A percentile compares a stretch with the other conserved stretches of the same genome.
Conservation (phyloP, 2,113 vertebrate species). For the Pogona vitticeps region DNA sequence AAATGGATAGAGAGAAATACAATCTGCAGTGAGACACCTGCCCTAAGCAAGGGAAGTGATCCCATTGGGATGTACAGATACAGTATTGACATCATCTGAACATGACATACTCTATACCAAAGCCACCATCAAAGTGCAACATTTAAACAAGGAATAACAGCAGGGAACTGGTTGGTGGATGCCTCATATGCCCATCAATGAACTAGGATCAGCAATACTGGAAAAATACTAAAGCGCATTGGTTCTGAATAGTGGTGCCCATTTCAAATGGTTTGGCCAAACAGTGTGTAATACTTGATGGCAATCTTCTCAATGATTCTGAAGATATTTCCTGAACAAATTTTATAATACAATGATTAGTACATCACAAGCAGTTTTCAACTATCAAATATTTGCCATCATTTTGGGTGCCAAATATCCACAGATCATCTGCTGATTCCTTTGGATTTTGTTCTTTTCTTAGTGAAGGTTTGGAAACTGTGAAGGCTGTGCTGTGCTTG, state of each 20-base stretch:
- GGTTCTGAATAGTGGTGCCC: background rate
- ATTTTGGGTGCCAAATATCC: background rate
- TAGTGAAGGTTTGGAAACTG: background rate
- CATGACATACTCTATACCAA: too few species aligned
- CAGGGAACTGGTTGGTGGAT: too few species aligned
- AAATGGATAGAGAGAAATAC: too few species aligned
- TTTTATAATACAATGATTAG: background rate
- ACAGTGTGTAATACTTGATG: background rate
- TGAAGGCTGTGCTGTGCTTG: background rate
- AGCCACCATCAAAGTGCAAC: too few species aligned
- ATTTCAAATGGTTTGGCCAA: background rate
- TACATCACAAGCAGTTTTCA: background rate
- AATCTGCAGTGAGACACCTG: too few species aligned
- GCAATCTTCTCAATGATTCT: background rate
- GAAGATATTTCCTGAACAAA: background rate
- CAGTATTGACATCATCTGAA: too few species aligned
- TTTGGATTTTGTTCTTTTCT: background rate
- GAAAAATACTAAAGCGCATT: background rate
- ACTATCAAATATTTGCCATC: background rate
- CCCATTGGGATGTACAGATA: too few species aligned
- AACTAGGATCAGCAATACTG: too few species aligned
- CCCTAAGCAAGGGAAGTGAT: too few species aligned
- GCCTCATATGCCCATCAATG: too few species aligned
- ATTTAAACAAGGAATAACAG: too few species aligned
- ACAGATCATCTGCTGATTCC: background rate